Conservation (phyloP, 2,797 vertebrate genomes). For the Scolopax bukidnonensis region DNA sequence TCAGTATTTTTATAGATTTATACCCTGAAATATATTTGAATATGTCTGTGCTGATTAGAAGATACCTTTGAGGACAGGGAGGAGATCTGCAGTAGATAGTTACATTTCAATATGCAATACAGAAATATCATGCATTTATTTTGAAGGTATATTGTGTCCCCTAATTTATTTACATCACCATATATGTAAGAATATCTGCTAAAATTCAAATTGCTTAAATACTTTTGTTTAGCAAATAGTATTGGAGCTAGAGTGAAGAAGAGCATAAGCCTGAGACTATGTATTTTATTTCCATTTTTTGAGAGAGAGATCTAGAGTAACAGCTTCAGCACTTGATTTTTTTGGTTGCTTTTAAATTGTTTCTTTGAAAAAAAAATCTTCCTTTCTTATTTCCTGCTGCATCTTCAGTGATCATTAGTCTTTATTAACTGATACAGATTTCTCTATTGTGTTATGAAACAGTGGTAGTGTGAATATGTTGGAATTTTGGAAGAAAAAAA, state of each 20-base stretch:
- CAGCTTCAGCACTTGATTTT: neutral
- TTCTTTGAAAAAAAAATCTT: neutral
- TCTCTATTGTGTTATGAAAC: slow-evolving; percentile 52
- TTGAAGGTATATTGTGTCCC: neutral
- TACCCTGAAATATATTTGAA: neutral
- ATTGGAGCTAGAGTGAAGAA: neutral
- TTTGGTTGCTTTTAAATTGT: neutral
- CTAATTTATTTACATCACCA: neutral
- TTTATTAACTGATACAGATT: slow-evolving; percentile 1
- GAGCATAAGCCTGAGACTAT: neutral
- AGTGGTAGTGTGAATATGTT: neutral
- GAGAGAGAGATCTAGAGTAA: neutral
- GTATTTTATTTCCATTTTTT: neutral
- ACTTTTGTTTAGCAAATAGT: neutral
- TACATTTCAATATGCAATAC: neutral
- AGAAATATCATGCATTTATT: neutral
- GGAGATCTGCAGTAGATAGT: neutral
- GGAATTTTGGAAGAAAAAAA: slow-evolving; percentile 62
- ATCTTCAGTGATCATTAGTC: neutral
- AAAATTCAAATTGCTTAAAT: neutral
- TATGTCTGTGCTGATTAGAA: neutral
- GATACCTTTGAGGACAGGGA: neutral
- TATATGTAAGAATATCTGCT: neutral
- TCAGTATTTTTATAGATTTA: neutral
- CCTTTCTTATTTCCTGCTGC: neutral